These are phyloP conservation scores for Dexiosoma caninum DNA, from an alignment of 2,888 invertebrate species.

Conservation along the genomic window DNA sequence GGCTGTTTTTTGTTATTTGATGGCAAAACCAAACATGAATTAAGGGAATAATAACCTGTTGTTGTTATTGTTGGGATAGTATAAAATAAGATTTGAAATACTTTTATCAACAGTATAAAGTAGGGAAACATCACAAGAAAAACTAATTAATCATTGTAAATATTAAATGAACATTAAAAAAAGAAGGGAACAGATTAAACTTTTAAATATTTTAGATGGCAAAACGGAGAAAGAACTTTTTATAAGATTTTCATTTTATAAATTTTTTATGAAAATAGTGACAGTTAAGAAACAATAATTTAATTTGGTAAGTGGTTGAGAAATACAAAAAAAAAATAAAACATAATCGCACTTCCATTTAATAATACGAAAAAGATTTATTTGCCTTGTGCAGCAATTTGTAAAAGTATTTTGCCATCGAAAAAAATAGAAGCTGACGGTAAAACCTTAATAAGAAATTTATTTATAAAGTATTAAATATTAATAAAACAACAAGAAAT, in stretches of 20 bases:
- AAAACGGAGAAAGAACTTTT: slow-evolving; percentile 12
- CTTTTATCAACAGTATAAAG: slow-evolving; percentile 13
- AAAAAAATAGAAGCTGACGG: background rate
- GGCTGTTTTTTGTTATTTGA: background rate
- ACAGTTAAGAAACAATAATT: background rate
- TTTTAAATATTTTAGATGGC: slow-evolving; percentile 1
- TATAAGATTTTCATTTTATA: background rate
- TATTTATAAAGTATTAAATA: background rate
- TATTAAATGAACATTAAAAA: slow-evolving; percentile 33
- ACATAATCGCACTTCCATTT: background rate
- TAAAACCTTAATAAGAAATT: too few relatives aligned
- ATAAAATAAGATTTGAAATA: slow-evolving; percentile 8
- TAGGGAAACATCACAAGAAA: slow-evolving; percentile 3
- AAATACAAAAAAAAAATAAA: background rate
- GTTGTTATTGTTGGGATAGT: too few relatives aligned
- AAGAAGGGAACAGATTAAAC: too few relatives aligned
- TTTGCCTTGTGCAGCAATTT: background rate
- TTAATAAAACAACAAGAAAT: too few relatives aligned
- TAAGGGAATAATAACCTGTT: background rate
- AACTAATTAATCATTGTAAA: slow-evolving; percentile 56
- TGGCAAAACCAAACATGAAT: background rate
- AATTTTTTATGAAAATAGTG: slow-evolving; percentile 8
- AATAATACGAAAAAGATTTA: background rate
- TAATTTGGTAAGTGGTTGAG: slow-evolving; percentile 28
- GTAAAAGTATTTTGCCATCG: background rate